Evolutionary conservation across 1,140 invertebrate genomes (phyloP).

Genomic region (Andricus grossulariae): DNA sequence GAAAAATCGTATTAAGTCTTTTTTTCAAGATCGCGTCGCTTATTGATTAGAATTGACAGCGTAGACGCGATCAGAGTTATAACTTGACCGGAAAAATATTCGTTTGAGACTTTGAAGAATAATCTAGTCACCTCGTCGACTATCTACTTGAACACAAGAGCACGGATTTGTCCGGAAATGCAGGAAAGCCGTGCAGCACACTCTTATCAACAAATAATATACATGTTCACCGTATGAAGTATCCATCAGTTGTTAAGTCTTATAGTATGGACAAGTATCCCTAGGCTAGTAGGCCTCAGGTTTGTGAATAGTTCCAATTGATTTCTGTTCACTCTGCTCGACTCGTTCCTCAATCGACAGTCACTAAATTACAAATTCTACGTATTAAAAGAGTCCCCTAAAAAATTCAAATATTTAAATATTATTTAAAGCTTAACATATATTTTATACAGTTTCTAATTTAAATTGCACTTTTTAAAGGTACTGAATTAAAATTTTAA

Average conservation of each 20-base stretch:
- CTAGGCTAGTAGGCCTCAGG: constrained; percentile 71
- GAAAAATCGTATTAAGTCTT: constrained; percentile 2
- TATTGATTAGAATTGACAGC: constrained; percentile 10
- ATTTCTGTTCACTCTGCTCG: constrained; percentile 49
- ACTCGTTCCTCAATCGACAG: constrained; percentile 25
- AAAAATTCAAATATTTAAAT: constrained; percentile 6
- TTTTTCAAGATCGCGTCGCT: neutral
- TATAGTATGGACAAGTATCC: constrained; percentile 75
- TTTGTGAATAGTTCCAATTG: constrained; percentile 45
- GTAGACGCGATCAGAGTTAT: neutral
- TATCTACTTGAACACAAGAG: constrained; percentile 63
- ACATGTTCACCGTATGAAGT: constrained; percentile 70
- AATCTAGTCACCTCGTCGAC: constrained; percentile 46
- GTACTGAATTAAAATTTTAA: constrained; percentile 2
- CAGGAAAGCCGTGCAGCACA: constrained; percentile 68
- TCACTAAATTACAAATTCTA: neutral
- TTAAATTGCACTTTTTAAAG: constrained; percentile 30
- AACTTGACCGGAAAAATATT: neutral
- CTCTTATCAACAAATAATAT: constrained; percentile 71
- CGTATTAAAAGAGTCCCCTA: constrained; percentile 6
- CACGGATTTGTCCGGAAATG: constrained; percentile 68
- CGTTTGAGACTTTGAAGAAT: neutral
- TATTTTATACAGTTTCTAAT: constrained; percentile 29
- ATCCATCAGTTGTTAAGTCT: constrained; percentile 75
- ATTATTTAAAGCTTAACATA: constrained; percentile 28